A percentile compares a stretch with the other conserved stretches of the same genome.
phyloP scores from a whole-genome alignment of 2,113 vertebrate species.

The Oenanthe oenanthe region DNA sequence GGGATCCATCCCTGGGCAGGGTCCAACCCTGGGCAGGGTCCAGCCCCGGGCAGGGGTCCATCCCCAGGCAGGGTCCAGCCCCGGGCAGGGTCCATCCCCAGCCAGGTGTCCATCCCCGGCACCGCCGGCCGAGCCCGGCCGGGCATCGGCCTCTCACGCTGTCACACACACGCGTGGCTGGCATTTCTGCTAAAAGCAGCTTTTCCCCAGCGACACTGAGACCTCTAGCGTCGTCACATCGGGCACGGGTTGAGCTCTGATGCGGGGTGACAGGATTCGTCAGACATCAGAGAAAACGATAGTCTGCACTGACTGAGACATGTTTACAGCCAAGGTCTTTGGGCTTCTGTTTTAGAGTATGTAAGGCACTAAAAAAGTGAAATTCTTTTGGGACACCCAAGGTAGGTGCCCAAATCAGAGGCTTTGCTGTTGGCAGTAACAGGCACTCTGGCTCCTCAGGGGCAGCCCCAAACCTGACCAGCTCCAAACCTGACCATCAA shows the following conservation, averaged over 20 bases:
- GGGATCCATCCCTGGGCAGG: no score
- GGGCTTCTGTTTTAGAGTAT: not conserved
- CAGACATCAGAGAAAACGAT: not conserved
- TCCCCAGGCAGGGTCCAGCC: accelerated
- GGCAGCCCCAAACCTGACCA: not conserved
- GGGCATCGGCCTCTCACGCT: not conserved
- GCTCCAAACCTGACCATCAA: not conserved
- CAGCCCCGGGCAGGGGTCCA: not conserved
- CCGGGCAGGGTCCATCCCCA: accelerated
- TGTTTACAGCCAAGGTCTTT: accelerated
- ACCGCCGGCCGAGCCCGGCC: not conserved
- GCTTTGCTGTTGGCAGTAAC: not conserved
- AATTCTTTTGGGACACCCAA: not conserved
- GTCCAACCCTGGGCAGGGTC: not conserved
- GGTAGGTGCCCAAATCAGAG: not conserved
- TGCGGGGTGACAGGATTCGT: not conserved
- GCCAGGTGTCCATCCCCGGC: accelerated
- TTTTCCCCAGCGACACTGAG: not conserved
- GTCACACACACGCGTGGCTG: not conserved
- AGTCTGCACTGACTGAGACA: not conserved
- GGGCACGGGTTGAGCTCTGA: not conserved
- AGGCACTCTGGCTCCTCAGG: not conserved
- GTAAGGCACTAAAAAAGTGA: not conserved
- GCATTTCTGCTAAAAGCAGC: not conserved
- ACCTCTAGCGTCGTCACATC: not conserved